Percentiles rank a stretch among this genome's conserved stretches.
phyloP scores from a whole-genome alignment of 2,797 vertebrate species.

The Myotis findleyi region DNA sequence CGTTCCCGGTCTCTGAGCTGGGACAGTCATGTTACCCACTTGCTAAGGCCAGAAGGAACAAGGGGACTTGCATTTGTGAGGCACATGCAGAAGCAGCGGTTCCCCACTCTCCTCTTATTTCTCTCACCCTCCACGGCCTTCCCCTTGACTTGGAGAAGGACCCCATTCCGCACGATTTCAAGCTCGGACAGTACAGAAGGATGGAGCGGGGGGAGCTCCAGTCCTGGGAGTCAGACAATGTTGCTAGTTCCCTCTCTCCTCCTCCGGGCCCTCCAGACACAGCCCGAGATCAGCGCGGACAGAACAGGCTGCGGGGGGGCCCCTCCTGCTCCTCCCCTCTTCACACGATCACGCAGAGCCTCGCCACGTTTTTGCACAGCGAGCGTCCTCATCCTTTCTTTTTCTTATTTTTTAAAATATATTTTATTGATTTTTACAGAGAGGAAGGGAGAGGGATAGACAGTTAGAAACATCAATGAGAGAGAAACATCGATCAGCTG shows the following conservation, averaged over 20 bases:
- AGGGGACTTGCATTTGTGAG: not conserved
- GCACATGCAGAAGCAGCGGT: not conserved
- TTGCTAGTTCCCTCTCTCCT: not conserved
- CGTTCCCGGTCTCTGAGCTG: not conserved
- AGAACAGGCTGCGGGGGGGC: not conserved
- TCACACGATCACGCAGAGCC: not conserved
- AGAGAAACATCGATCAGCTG: no score
- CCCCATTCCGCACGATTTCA: not conserved
- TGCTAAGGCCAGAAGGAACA: not conserved
- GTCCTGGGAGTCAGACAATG: not conserved
- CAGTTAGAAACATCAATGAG: no score
- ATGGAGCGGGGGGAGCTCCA: not conserved
- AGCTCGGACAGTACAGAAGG: not conserved
- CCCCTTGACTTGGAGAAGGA: not conserved
- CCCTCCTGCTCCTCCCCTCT: not conserved
- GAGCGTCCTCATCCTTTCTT: not conserved
- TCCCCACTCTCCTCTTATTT: not conserved
- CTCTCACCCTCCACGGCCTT: not conserved
- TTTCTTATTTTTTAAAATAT: no score
- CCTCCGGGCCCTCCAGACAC: not conserved
- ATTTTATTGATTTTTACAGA: no score
- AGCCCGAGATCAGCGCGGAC: not conserved
- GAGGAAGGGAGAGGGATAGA: no score
- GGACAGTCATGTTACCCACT: not conserved
- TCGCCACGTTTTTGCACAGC: not conserved